Conservation (phyloP, 2,113 vertebrate genomes). For the Meles meles region DNA sequence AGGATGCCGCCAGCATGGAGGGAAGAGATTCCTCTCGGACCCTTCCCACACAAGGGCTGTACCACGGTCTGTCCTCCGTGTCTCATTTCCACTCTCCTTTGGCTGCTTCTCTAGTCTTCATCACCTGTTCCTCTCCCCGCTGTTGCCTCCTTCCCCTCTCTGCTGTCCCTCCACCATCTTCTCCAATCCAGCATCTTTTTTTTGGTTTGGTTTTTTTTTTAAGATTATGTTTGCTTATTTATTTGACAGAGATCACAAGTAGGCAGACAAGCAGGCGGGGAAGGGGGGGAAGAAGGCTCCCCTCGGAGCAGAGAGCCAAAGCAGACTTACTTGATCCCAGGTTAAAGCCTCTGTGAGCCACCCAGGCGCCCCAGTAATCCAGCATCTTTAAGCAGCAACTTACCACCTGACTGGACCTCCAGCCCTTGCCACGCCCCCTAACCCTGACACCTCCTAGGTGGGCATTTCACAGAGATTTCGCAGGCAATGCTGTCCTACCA, state of each 20-base stretch:
- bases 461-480: no score
- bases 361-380: no score
- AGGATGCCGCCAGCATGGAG: neutral
- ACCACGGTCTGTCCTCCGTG: fast-evolving
- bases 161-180: neutral
- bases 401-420: neutral
- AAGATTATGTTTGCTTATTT: no score
- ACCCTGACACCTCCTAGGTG: neutral
- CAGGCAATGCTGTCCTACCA: neutral
- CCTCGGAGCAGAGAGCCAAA: no score
- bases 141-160: neutral
- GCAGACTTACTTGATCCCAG: no score
- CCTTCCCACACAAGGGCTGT: no score
- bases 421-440: neutral
- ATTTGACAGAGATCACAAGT: no score
- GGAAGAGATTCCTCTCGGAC: neutral
- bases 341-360: no score
- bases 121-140: neutral
- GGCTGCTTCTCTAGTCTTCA: neutral
- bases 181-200: neutral
- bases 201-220: no score
- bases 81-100: fast-evolving
- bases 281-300: no score
- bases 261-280: no score
- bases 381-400: neutral